Percentiles rank a stretch among this genome's conserved stretches.
Conservation (phyloP, 2,888 invertebrate species). For the Cheilosia soror region DNA sequence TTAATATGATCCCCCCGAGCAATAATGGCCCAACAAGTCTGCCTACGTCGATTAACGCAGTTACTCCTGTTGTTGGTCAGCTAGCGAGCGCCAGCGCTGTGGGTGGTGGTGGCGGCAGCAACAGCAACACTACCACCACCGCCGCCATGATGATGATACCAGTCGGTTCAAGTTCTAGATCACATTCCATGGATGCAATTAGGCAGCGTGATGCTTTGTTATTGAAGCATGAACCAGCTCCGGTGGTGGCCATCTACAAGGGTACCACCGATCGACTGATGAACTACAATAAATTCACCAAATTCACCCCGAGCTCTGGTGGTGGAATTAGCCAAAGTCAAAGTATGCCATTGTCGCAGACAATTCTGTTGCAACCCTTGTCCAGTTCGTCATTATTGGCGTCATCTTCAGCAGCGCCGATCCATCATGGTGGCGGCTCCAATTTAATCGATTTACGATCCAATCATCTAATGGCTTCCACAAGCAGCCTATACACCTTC, state of each 20-base stretch:
- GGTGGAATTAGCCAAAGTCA: conserved; percentile 66
- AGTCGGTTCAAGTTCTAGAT: conserved; percentile 79
- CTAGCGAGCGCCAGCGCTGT: conserved; percentile 63
- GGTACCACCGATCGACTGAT: conserved; percentile 79
- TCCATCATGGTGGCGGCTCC: conserved; percentile 76
- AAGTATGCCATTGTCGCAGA: conserved; percentile 77
- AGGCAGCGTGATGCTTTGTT: conserved; percentile 81
- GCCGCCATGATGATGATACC: conserved; percentile 72
- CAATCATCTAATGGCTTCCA: conserved; percentile 81
- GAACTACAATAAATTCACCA: conserved; percentile 79
- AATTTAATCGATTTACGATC: conserved; percentile 76
- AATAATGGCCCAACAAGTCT: conserved; percentile 74
- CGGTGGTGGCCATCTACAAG: conserved; percentile 67
- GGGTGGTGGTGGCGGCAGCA: conserved; percentile 65
- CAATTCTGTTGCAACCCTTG: conserved; percentile 81
- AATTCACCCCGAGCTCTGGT: conserved; percentile 65
- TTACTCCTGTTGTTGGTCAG: conserved; percentile 62
- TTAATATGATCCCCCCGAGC: conserved; percentile 70
- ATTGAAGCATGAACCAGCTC: conserved; percentile 81
- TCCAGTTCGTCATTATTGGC: conserved; percentile 78
- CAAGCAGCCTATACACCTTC: conserved; percentile 83
- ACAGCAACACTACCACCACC: conserved; percentile 61
- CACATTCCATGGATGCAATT: conserved; percentile 83
- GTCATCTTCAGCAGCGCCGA: conserved; percentile 70
- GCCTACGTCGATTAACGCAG: conserved; percentile 72